Base-by-base conservation (phyloP, 2,888 invertebrate species). In the Melanotus villosus region DNA sequence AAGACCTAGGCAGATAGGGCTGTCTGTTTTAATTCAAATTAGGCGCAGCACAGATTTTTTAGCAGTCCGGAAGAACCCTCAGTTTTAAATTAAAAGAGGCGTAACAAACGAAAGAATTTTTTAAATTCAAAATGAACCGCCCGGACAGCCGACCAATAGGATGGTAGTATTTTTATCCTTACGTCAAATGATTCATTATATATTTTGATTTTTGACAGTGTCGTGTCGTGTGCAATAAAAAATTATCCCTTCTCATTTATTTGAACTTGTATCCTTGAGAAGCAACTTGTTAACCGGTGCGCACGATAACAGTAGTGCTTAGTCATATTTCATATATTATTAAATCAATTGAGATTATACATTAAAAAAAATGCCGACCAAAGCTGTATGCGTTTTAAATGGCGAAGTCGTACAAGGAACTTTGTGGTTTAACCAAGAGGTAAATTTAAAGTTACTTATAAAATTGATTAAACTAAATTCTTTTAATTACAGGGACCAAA, bases 371-470 rank as follows among this genome's bases (percentile, higher is more conserved):
- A 91, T 90, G 90, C 85, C 89, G 70, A 82, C 83, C 18, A 94
- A 93, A 88, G 96, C 96, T 67, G 95, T 96, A 69, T 95, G 95
- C 83, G 95, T 96, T 77, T 88, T 97, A 74, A 92, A 91, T 73
- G 96, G 96, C 19, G 95, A 95, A 83, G 80, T 81, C 32, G 93
- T 94, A 34, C 90, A 89, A 77, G 97, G 97, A 73, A 93, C 93
- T 6, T 86, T 97, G 66, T 90, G 86, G 84, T 95, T 97, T 81
- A 90, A 90, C 67, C 96, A 96, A 86, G 86, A 88, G 84, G 93
- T 93, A 87, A 26, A n/a, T n/a, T n/a, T n/a, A n/a, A n/a, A n/a
- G n/a, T n/a, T n/a, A n/a, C n/a, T 26, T 26, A 26, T 26, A 5
- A 26, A 26, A 26, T n/a, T 5, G 16, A 9, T 52, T 56, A 50